Evolutionary conservation across 1,140 invertebrate species (phyloP), one percentile per base, ranked within the genome.

Genomic region (Lethocerus indicus): DNA sequence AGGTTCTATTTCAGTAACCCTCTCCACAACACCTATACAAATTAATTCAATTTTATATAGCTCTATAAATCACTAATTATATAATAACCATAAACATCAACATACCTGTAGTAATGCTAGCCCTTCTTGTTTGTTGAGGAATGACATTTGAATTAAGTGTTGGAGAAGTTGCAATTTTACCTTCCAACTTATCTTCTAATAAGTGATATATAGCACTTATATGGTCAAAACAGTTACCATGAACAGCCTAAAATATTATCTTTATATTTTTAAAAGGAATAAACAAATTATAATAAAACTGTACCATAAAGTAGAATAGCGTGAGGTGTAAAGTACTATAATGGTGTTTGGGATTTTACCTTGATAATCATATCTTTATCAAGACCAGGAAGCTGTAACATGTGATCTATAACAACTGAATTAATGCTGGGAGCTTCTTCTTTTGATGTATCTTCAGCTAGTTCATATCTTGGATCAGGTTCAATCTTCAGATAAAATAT

Each of bases 151-250:
- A 18, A 27, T 25, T 21, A n/a, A 49, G 62, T 2, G 61, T 53
- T 61, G 63, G 53, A 61, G 54, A 59, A 58, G 59, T 60, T n/a
- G 53, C 50, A 40, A 36, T 63, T 61, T 49, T 65, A 58, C 73
- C 67, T 57, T 78, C 72, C 39, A 83, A 60, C 63, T 84, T 86
- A 58, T 92, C 87, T 54, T 84, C 73, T 13, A 97, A 71, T 51
- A 98, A 72, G 67, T 94, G 86, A 65, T 98, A 98, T 58, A 97
- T 96, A 40, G 93, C 93, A 58, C 88, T 91, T 55, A 94, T 87
- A 68, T 96, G 89, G 66, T 97, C 91, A 66, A 92, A 98, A 9
- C 83, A 74, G 57, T 88, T 81, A 56, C 79, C 80, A 58, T 80
- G 74, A 40, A 97, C 75, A n/a, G 88, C 85, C 74, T 84, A 70